Conservation (phyloP, 2,113 vertebrate species). For the Centropus bengalensis region DNA sequence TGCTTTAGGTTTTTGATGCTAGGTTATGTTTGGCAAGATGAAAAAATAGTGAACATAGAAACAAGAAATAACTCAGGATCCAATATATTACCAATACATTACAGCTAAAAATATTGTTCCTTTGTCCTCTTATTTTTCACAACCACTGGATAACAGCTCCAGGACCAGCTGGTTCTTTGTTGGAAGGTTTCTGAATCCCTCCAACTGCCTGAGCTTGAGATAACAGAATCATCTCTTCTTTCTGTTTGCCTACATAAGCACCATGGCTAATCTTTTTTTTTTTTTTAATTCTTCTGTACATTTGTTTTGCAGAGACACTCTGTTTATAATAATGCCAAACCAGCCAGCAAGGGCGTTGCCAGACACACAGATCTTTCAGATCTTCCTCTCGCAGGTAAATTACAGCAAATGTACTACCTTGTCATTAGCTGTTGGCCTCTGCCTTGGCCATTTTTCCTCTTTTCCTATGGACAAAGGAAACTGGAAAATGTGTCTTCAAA, state of each 20-base stretch:
- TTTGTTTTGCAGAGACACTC: constrained; percentile 76
- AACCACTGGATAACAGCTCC: not conserved
- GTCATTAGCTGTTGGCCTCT: not conserved
- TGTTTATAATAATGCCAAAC: constrained; percentile 60
- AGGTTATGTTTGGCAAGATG: not conserved
- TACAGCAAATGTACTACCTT: not conserved
- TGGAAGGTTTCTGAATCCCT: not conserved
- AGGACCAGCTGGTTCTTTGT: not conserved
- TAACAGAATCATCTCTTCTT: not conserved
- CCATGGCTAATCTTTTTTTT: not conserved
- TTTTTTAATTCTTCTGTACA: not conserved
- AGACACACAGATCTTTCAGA: constrained; percentile 75
- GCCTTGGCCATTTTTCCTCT: not conserved
- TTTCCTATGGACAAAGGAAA: not conserved
- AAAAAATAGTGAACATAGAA: not conserved
- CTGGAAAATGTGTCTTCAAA: not conserved
- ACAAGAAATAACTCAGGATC: not conserved
- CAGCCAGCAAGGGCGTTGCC: constrained; percentile 56
- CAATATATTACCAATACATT: not conserved
- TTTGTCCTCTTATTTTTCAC: not conserved
- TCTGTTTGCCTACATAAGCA: not conserved
- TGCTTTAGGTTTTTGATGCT: not conserved
- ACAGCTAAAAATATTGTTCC: not conserved
- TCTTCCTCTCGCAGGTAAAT: constrained; percentile 77
- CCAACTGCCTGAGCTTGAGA: not conserved